Conservation (phyloP, 1,140 invertebrate species). For the Colletes gigas region DNA sequence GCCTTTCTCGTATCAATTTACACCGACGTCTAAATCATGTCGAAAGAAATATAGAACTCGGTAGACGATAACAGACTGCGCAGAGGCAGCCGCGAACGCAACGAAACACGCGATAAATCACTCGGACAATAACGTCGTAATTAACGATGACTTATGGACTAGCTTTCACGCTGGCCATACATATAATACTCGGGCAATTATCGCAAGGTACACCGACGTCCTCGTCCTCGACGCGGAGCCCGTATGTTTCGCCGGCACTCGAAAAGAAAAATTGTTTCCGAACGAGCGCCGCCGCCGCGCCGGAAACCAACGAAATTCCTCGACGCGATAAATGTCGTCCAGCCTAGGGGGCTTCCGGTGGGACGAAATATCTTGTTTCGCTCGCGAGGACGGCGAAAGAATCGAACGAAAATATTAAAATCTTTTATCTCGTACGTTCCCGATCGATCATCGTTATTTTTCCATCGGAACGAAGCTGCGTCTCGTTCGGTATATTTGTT, state of each 20-base stretch:
- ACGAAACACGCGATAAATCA: conserved; percentile 54
- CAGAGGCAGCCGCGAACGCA: background rate
- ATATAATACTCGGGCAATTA: conserved; percentile 59
- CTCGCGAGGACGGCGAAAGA: too few species aligned
- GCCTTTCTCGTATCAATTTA: background rate
- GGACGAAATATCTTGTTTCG: background rate
- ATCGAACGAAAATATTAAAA: too few species aligned
- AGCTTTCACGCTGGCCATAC: conserved; percentile 12
- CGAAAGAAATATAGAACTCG: conserved; percentile 12
- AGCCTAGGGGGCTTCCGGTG: background rate
- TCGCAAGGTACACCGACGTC: conserved; percentile 32
- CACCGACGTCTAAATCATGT: conserved; percentile 14
- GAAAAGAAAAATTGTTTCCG: background rate
- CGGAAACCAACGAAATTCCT: background rate
- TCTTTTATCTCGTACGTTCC: too few species aligned
- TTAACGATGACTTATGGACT: conserved; percentile 65
- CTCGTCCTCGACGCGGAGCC: background rate
- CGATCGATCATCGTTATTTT: too few species aligned
- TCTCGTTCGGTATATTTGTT: too few species aligned
- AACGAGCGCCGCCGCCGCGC: background rate
- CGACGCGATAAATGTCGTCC: background rate
- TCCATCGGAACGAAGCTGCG: too few species aligned
- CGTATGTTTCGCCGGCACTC: background rate
- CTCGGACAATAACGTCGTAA: conserved; percentile 55
- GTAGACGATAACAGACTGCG: background rate